A percentile compares a stretch with the other conserved stretches of the same genome.
These are phyloP conservation scores for Spodoptera exigua DNA, from an alignment of 2,888 invertebrate genomes.

Conservation along the genomic window DNA sequence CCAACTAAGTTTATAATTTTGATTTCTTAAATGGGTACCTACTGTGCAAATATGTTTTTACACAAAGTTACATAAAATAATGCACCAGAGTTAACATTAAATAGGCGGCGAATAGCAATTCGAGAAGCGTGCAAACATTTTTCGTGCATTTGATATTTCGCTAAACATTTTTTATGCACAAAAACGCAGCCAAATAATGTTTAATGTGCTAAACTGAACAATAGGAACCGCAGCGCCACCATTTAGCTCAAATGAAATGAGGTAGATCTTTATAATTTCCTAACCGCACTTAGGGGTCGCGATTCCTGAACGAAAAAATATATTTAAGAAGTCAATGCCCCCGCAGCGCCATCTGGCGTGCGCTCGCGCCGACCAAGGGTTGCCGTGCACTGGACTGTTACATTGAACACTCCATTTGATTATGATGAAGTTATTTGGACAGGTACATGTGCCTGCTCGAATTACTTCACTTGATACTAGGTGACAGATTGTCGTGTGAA, in stretches of 20 bases:
- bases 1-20: too few species aligned
- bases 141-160: constrained; percentile 3
- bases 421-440: constrained; percentile 28
- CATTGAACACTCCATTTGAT: constrained; percentile 29
- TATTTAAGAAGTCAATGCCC: constrained; percentile 85
- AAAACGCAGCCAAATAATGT: constrained; percentile 41
- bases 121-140: constrained; percentile 30
- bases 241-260: constrained; percentile 77
- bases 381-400: constrained; percentile 42
- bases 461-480: constrained; percentile 19
- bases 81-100: not conserved
- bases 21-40: too few species aligned
- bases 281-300: constrained; percentile 85
- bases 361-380: constrained; percentile 69
- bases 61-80: too few species aligned
- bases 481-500: not conserved
- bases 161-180: constrained; percentile 2
- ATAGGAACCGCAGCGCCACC: constrained; percentile 67
- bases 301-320: constrained; percentile 74
- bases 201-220: constrained; percentile 42
- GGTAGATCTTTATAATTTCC: constrained; percentile 68
- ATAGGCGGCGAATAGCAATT: constrained; percentile 10
- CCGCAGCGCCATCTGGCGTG: constrained; percentile 79
- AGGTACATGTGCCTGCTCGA: constrained; percentile 22
- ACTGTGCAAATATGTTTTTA: too few species aligned